Evolutionary conservation across 1,140 invertebrate genomes (phyloP).

Genomic region (Teleogryllus occipitalis): DNA sequence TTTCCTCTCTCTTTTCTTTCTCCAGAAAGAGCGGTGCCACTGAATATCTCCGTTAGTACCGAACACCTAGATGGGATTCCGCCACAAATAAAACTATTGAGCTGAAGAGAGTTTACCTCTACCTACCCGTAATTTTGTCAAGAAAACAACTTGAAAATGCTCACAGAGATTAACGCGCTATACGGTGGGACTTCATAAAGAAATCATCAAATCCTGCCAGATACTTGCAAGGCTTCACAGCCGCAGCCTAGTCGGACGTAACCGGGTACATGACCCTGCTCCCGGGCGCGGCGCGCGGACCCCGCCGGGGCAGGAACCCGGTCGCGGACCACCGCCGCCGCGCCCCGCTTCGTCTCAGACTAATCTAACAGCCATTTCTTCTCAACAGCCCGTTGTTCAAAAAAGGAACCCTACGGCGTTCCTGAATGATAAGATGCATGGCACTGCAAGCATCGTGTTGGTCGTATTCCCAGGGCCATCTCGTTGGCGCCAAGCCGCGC

Average conservation of each 20-base stretch:
- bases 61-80: constrained; percentile 3
- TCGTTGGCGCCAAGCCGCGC: neutral
- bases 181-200: neutral
- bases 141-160: neutral
- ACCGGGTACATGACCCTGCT: neutral
- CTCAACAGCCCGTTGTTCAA: constrained; percentile 21
- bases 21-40: constrained; percentile 2
- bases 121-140: neutral
- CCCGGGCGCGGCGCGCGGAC: constrained; percentile 59
- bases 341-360: constrained; percentile 45
- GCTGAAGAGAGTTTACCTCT: neutral
- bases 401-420: constrained; percentile 25
- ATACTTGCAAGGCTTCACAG: neutral
- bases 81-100: constrained; percentile 1
- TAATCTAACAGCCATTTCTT: constrained; percentile 18
- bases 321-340: constrained; percentile 96
- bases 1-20: neutral
- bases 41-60: neutral
- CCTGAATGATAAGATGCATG: constrained; percentile 22
- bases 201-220: constrained; percentile 4
- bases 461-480: constrained; percentile 11
- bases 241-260: neutral
- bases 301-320: constrained; percentile 92
- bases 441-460: constrained; percentile 19
- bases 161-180: neutral